Base-by-base conservation (phyloP, 2,888 invertebrate genomes). In the Zaprionus bogoriensis region DNA sequence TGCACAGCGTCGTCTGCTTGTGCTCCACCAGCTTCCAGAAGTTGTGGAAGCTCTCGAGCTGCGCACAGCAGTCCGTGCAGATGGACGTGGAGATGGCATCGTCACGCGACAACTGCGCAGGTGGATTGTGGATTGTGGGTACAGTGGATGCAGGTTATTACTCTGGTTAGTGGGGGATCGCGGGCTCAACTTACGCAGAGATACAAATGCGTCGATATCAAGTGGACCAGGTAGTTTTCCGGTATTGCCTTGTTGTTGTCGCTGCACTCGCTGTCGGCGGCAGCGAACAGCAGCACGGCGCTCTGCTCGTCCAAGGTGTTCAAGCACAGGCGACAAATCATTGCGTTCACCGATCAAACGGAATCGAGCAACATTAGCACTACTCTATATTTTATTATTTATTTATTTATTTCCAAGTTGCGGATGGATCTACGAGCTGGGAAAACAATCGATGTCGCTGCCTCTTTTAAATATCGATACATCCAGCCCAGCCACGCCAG, bases 121-220 rank as follows among this genome's bases (percentile, higher is more conserved):
- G n/a, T 17, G 30, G 6, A 3, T 10, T 10, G 25, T n/a, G n/a
- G n/a, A n/a, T n/a, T n/a, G n/a, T n/a, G n/a, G n/a, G n/a, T n/a
- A n/a, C n/a, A n/a, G n/a, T n/a, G n/a, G n/a, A n/a, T n/a, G n/a
- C n/a, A 25, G 36, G 19, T 27, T n/a, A n/a, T n/a, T n/a, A n/a
- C n/a, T n/a, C n/a, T n/a, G n/a, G n/a, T n/a, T n/a, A n/a, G n/a
- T n/a, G n/a, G n/a, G 10, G 28, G 23, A 6, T n/a, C n/a, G n/a
- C 27, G 4, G 9, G 14, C 6, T 14, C 12, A 45, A 80, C 83
- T 82, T 76, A 87, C 87, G 54, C 88, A 78, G 44, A 87, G 81
- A 69, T 87, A 86, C 62, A 87, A 75, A 66, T 87, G 85, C 53
- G 81, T 83, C 50, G 87, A 78, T 64, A 87, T 87, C 48, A 86